Evolutionary conservation across 2,113 vertebrate species (phyloP), one percentile per base, ranked within the genome.

Genomic region (Spheniscus mendiculus): DNA sequence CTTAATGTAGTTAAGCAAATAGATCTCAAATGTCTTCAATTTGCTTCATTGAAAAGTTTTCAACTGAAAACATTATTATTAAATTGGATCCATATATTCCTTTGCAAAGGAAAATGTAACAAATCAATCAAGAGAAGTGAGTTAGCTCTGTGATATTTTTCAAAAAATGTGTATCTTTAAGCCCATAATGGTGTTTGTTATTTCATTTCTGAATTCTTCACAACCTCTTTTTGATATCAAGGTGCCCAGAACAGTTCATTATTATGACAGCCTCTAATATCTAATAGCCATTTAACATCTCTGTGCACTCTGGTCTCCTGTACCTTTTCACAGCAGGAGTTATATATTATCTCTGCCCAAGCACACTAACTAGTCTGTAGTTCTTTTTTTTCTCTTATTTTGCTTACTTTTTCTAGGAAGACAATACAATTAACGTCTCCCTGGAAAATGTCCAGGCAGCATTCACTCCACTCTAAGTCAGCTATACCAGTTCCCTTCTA

Each of bases 141-240:
- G 50, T 44, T 53, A 66, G 26, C 55, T 70, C 36, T 61, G 27
- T 27, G 25, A 52, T 66, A 61, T 47, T 67, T 83, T 71, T 49
- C 2, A 8, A 38, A 71, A 50, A 63, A 72, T n/a, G 2, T 15
- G 0, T 56, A 70, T 36, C 26, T 88, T 81, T 66, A 62, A 86
- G 29, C 63, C 70, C 44, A 47, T 47, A 58, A 58, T 63, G 26
- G 11, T 65, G 22, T 87, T 87, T 88, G 15, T 61, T 86, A 87
- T 77, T 85, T 92, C 62, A 70, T 89, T 96, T 92, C 87, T 81
- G 25, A 93, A 52, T 66, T 66, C 63, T 89, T 93, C 81, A 40
- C 18, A 56, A 89, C 32, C 6, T 45, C 63, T 78, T 87, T 84
- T 79, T 81, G 63, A 59, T 95, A 87, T 40, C 7, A 29, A 89